Evolutionary conservation across 1,140 invertebrate genomes (phyloP), one percentile per base, ranked within the genome.

Genomic region (Belonocnema kinseyi): DNA sequence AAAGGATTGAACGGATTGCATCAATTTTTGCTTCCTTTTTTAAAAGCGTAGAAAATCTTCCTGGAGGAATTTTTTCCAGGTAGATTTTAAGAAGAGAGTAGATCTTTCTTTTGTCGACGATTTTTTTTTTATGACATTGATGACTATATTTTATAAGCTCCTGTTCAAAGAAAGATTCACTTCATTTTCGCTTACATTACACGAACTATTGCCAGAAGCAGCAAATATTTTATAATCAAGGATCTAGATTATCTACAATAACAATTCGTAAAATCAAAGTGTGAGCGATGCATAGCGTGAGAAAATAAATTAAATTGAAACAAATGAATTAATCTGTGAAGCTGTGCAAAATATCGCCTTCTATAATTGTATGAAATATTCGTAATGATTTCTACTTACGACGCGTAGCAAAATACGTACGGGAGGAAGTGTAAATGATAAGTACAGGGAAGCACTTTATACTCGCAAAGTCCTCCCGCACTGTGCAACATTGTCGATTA

Each of bases 401-500:
- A 66, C 61, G 61, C 33, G 26, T 66, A 5, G 26, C 58, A 66
- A 66, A 66, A 33, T 66, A 33, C 14, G n/a, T 10, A 66, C 58
- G 33, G 14, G 21, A 40, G 14, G 33, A 66, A 66, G 61, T 66
- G 61, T 26, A 66, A 66, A 46, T 66, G 61, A 40, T n/a, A 66
- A 66, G 33, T 66, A 33, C 61, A 40, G 26, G 33, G 26, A 66
- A 66, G 26, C 33, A n/a, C 33, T 12, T 61, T 11, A 46, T 46
- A 11, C 40, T 46, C 40, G 26, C 26, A 13, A 66, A 66, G 33
- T 16, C 61, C 33, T 77, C 75, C 50, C 72, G 77, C 76, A 80
- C 58, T 73, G 71, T 80, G 66, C 58, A 52, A 74, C 56, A 50
- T 72, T 75, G 71, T 74, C 73, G 76, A 80, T 54, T 80, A 77